These are phyloP conservation scores for Toxostoma redivivum DNA, from an alignment of 2,113 vertebrate species.

Conservation along the genomic window DNA sequence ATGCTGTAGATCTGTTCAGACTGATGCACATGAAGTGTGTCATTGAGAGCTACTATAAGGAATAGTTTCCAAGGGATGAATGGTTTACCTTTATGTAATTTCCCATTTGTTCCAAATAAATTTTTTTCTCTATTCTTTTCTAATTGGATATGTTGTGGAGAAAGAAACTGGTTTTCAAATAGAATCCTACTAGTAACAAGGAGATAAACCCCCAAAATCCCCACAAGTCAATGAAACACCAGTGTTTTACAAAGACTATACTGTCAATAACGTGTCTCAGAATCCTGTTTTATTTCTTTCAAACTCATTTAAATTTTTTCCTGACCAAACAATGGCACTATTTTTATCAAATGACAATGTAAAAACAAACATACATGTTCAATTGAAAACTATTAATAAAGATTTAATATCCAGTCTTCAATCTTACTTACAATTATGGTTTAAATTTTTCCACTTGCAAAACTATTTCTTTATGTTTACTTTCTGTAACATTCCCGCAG, in stretches of 20 bases:
- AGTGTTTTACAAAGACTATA: background rate
- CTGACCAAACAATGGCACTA: background rate
- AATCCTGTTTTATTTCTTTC: background rate
- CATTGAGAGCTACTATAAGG: background rate
- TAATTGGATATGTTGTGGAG: background rate
- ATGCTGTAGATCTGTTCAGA: background rate
- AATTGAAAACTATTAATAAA: background rate
- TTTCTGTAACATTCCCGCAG: background rate
- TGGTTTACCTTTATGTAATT: background rate
- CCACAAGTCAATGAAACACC: background rate
- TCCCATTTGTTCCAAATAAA: background rate
- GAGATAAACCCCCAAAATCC: background rate
- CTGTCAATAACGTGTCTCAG: background rate
- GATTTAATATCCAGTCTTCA: background rate
- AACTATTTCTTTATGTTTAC: slow-evolving; percentile 19
- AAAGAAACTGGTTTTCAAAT: background rate
- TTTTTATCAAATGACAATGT: slow-evolving; percentile 20
- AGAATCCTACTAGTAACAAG: background rate
- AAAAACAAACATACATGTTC: background rate
- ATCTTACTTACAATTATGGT: background rate
- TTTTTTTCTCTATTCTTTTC: background rate
- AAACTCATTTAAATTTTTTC: background rate
- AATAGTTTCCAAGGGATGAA: background rate
- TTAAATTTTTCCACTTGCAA: slow-evolving; percentile 5
- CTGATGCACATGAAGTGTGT: background rate